Percentiles rank a stretch among this genome's conserved stretches.
Conservation (phyloP, 2,888 invertebrate genomes). For the Liopterus haemorrhoidalis region DNA sequence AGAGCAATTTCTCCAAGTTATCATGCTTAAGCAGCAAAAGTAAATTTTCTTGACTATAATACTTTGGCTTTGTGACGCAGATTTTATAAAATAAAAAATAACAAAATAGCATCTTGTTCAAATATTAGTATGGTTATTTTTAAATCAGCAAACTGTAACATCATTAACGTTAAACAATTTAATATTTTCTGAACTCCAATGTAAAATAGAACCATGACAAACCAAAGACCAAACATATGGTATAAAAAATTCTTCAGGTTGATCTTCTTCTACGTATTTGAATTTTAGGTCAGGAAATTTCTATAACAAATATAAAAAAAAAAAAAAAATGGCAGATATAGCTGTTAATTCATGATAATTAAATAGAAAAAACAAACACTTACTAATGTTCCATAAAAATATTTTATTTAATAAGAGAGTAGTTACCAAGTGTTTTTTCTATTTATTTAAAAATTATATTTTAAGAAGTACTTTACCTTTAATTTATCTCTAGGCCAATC, state of each 20-base stretch:
- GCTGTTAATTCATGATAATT: not conserved
- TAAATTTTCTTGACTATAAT: too few relatives aligned
- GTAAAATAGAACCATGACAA: conserved; percentile 45
- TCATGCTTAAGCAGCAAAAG: too few relatives aligned
- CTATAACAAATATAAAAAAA: conserved; percentile 49
- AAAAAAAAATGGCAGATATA: not conserved
- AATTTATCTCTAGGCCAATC: conserved; percentile 93
- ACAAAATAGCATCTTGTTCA: not conserved
- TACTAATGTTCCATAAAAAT: not conserved
- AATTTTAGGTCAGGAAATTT: conserved; percentile 99
- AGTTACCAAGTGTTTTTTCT: conserved; percentile 4
- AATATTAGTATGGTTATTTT: conserved; percentile 3
- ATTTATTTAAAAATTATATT: conserved; percentile 3
- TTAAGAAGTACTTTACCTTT: conserved; percentile 56
- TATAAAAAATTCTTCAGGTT: conserved; percentile 98
- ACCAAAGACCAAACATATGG: conserved; percentile 98
- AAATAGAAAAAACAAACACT: conserved; percentile 1
- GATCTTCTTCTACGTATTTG: conserved; percentile 98
- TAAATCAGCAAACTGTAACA: conserved; percentile 21
- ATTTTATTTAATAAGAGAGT: conserved; percentile 3
- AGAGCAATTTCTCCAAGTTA: too few relatives aligned
- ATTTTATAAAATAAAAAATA: too few relatives aligned
- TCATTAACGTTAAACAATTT: conserved; percentile 25
- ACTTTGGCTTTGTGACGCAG: too few relatives aligned
- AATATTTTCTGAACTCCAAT: conserved; percentile 39